These are phyloP conservation scores for Ardeotis arabs DNA, from an alignment of 2,113 vertebrate species.

Conservation along the genomic window DNA sequence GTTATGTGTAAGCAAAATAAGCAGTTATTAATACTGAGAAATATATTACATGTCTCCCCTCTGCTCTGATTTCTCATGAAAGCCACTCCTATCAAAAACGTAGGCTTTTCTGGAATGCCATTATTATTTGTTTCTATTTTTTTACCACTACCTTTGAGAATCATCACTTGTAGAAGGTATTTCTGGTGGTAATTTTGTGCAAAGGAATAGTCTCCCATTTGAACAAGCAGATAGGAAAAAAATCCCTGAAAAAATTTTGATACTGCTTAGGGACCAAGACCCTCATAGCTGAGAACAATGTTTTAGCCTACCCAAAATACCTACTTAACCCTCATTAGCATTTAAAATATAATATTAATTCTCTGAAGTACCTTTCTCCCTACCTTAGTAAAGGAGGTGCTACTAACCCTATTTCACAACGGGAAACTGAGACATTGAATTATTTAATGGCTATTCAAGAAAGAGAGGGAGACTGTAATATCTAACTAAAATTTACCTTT, in stretches of 20 bases:
- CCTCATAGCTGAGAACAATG: not conserved
- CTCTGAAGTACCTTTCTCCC: not conserved
- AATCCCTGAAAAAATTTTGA: not conserved
- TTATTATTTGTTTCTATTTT: not conserved
- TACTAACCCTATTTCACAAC: not conserved
- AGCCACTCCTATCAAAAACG: not conserved
- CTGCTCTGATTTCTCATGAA: not conserved
- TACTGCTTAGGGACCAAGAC: accelerated
- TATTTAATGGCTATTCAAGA: not conserved
- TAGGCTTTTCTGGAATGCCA: not conserved
- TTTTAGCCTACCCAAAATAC: not conserved
- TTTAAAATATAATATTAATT: not conserved
- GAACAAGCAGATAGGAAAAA: not conserved
- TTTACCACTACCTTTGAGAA: not conserved
- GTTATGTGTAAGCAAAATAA: constrained; percentile 60
- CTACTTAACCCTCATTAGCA: not conserved
- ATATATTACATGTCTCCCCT: not conserved
- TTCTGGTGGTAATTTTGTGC: not conserved
- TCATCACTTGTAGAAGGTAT: not conserved
- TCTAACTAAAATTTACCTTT: not conserved
- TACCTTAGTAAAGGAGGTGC: not conserved
- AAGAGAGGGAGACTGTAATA: not conserved
- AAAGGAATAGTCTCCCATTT: not conserved
- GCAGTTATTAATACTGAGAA: constrained; percentile 44
- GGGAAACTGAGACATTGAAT: not conserved